phyloP scores from a whole-genome alignment of 2,797 vertebrate genomes.

The Staurois parvus region DNA sequence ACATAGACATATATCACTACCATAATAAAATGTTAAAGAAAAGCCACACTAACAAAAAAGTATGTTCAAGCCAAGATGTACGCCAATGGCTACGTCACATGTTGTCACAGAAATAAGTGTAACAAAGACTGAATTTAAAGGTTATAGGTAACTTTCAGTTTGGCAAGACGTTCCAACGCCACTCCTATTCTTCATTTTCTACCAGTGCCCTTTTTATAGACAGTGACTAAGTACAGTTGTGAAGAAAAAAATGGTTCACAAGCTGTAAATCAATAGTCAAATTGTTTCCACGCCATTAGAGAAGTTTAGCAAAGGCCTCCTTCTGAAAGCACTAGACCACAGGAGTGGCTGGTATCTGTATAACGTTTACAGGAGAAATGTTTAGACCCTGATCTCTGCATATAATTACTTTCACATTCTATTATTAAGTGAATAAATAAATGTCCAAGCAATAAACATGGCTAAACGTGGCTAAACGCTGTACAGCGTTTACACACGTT shows the following conservation, averaged over 20 bases:
- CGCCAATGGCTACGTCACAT: not conserved
- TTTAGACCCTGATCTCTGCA: not conserved
- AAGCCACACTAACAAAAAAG: conserved; percentile 34
- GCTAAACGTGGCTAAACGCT: too few relatives aligned
- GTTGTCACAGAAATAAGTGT: conserved; percentile 2
- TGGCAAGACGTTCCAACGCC: not conserved
- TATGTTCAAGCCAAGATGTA: conserved; percentile 10
- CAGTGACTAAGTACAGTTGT: not conserved
- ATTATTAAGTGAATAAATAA: too few relatives aligned
- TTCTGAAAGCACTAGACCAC: not conserved
- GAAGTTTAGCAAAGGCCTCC: not conserved
- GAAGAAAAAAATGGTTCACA: not conserved
- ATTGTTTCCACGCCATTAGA: not conserved
- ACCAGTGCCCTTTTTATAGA: not conserved
- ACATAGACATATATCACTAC: not conserved
- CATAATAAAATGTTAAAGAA: conserved; percentile 19
- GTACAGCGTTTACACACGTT: too few relatives aligned
- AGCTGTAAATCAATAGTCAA: not conserved
- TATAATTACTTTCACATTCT: not conserved
- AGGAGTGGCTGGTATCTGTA: not conserved
- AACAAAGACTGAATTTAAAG: conserved; percentile 14
- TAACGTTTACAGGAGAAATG: not conserved
- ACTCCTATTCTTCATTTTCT: not conserved
- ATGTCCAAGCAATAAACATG: too few relatives aligned
- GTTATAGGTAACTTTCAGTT: not conserved